phyloP scores from a whole-genome alignment of 2,797 vertebrate genomes.

The Squalus acanthias region DNA sequence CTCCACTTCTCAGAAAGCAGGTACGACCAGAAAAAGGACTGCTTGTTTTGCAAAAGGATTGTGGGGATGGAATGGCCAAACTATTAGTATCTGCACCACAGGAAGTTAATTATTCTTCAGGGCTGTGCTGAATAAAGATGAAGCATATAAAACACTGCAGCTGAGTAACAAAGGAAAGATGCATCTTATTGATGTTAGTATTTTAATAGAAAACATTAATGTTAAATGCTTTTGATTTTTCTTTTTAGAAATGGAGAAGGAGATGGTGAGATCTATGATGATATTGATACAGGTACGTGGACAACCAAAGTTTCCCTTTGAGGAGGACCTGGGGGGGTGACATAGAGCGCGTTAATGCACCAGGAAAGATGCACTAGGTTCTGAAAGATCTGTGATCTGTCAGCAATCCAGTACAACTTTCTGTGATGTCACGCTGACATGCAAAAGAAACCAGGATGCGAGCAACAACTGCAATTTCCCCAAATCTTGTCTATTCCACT shows the following conservation, averaged over 20 bases:
- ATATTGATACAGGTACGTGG: slow-evolving; percentile 12
- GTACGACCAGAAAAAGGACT: neutral
- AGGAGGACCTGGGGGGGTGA: neutral
- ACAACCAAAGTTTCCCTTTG: neutral
- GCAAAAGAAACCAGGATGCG: neutral
- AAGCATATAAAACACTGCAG: neutral
- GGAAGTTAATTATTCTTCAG: neutral
- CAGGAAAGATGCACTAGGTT: neutral
- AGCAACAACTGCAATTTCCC: neutral
- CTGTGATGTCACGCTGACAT: neutral
- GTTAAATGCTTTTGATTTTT: neutral
- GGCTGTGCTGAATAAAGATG: neutral
- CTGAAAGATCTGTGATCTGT: neutral
- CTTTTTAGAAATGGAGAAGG: neutral
- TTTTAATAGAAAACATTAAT: neutral
- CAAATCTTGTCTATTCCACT: neutral
- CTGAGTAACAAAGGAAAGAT: neutral
- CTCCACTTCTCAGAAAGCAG: neutral
- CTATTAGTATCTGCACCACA: neutral
- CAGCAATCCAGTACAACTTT: neutral
- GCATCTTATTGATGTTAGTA: neutral
- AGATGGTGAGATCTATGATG: slow-evolving; percentile 19
- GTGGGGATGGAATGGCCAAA: neutral
- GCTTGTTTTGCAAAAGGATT: neutral
- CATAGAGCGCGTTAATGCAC: neutral